Evolutionary conservation across 2,888 invertebrate species (phyloP), one percentile per base, ranked within the genome.

Genomic region (Oscheius onirici): DNA sequence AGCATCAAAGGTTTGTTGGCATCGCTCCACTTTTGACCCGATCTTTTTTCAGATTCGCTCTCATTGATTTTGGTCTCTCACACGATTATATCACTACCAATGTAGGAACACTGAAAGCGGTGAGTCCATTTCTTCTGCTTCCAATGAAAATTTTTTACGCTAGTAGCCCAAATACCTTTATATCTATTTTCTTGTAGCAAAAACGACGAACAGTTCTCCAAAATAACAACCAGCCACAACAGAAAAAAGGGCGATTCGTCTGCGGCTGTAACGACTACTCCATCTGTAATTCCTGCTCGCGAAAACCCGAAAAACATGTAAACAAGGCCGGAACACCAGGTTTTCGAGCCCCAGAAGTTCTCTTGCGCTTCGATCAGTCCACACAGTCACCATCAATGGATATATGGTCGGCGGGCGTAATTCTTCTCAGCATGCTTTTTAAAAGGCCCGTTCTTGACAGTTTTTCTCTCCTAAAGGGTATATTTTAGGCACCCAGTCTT

Each of bases 21-120:
- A 68, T 6, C 22, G 15, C 3, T 10, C 8, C 43, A 22, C 3
- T 61, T 3, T 0, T 61, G 52, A 17, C 44, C 46, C 28, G n/a
- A n/a, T 55, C n/a, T 26, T 43, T 43, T 77, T 79, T 28, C 75
- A 89, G 89, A 72, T 90, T 88, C 89, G 90, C 93, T 65, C 89
- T 95, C 75, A 94, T 95, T 15, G 95, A 95, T 89, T 95, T 95
- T 90, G 95, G 95, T 0, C 90, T 95, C 76, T 93, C 95, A 24
- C 94, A 95, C 88, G 91, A 71, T 26, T 58, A 60, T 44, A 26
- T 34, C 11, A 26, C 40, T n/a, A 34, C 40, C 1, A 34, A 26
- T 17, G 17, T 10, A 6, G 49, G 46, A 49, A 49, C 49, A 8
- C 24, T 28, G 1, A 46, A 49, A 63, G 6, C n/a, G 11, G 63